Evolutionary conservation across 2,888 invertebrate genomes (phyloP).

Genomic region (Brachylomia viminalis): DNA sequence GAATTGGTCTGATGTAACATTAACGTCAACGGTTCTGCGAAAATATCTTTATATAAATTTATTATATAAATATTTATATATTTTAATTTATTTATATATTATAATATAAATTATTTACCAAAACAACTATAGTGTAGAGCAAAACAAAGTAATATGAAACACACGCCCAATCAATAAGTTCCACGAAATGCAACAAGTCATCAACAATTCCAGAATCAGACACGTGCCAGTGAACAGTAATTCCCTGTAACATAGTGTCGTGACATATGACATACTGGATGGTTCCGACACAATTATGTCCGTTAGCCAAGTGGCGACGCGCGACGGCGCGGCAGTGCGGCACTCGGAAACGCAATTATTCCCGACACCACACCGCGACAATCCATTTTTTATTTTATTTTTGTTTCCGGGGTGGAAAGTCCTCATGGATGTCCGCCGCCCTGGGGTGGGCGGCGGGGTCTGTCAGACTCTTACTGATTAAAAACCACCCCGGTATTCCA

Average conservation of each 20-base stretch:
- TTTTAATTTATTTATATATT: too few species aligned
- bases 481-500: too few species aligned
- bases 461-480: too few species aligned
- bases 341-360: slow-evolving; percentile 38
- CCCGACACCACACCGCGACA: background rate
- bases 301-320: background rate
- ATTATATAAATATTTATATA: too few species aligned
- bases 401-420: too few species aligned
- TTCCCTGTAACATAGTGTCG: background rate
- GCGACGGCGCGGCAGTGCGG: background rate
- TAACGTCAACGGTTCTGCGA: background rate
- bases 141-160: background rate
- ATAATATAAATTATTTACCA: too few species aligned
- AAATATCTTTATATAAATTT: too few species aligned
- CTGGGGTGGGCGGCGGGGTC: too few species aligned
- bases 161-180: background rate
- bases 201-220: background rate
- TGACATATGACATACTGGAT: background rate
- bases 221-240: background rate
- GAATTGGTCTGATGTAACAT: background rate
- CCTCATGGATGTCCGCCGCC: too few species aligned
- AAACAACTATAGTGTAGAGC: too few species aligned
- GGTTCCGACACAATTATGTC: slow-evolving; percentile 26
- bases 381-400: too few species aligned
- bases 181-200: slow-evolving; percentile 7